Evolutionary conservation across 2,797 vertebrate genomes (phyloP), one percentile per base, ranked within the genome.

Genomic region (Capromys pilorides): DNA sequence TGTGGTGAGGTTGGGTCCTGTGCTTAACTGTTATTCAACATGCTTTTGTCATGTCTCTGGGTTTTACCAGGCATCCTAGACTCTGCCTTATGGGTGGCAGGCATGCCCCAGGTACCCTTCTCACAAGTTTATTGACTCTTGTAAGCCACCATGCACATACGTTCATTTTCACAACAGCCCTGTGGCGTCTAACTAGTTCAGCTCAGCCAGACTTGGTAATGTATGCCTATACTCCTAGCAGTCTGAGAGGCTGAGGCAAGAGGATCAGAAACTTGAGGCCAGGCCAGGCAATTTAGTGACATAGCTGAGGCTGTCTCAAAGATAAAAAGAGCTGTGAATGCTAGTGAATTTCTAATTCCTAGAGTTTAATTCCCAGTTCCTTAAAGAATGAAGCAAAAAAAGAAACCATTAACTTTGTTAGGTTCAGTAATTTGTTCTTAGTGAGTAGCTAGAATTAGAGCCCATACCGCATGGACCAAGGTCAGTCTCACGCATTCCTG

Each of bases 381-480:
- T 49, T 26, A 31, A 16, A 51, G 51, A 78, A 51, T 49, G 75
- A 78, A 78, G 45, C 12, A 31, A 77, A 13, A 16, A 78, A 78
- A 51, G 45, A 33, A 92, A 66, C 51, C 5, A n/a, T 8, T 24
- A 31, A 18, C 64, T 92, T 83, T 49, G 5, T 86, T 59, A 86
- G 36, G 54, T 92, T 78, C 41, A 36, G 57, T 57, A 57, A 78
- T 90, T 95, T 90, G 59, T 41, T 61, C 66, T 67, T 71, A 87
- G 77, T 84, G 79, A 84, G n/a, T 78, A 85, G 45, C 57, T 92
- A 81, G 67, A 62, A 84, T 88, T 95, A n/a, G n/a, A 66, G 39
- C 36, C 45, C 75, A 8, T 71, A 61, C 77, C 73, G 66, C 1
- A 71, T 59, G 83, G 69, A 91, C 39, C 33, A 71, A 79, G 82